Evolutionary conservation across 2,113 vertebrate species (phyloP).

Genomic region (Mesoclemmys tuberculata): DNA sequence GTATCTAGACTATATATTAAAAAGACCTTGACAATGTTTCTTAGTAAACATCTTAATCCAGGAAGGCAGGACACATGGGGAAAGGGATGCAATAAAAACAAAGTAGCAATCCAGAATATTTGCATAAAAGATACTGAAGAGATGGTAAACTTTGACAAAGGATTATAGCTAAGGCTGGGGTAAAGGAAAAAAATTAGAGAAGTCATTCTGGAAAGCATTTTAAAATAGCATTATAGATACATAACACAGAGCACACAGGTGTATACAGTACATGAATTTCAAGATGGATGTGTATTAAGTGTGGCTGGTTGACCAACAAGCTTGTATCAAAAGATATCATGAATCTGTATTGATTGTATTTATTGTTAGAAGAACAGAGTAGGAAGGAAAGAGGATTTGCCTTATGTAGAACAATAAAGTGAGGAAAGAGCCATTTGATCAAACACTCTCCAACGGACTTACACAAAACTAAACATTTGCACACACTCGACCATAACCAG

Average conservation of each 20-base stretch:
- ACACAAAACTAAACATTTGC: neutral
- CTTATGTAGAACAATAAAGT: slow-evolving; percentile 2
- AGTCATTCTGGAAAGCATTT: neutral
- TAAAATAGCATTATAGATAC: neutral
- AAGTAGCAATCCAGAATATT: neutral
- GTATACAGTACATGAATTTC: neutral
- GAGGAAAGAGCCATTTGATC: neutral
- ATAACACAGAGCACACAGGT: neutral
- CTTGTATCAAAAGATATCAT: neutral
- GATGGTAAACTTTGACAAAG: slow-evolving; percentile 40
- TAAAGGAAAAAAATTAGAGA: slow-evolving; percentile 2
- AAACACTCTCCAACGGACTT: neutral
- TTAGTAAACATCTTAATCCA: neutral
- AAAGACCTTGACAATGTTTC: neutral
- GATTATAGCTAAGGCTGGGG: neutral
- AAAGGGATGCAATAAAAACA: neutral
- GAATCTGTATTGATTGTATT: slow-evolving; percentile 2
- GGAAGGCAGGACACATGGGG: neutral
- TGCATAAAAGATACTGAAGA: slow-evolving; percentile 39
- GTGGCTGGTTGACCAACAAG: neutral
- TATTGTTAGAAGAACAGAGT: neutral
- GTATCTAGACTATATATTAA: neutral
- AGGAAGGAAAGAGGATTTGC: neutral
- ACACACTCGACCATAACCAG: neutral
- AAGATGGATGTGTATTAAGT: neutral